phyloP scores from a whole-genome alignment of 2,888 invertebrate species.

The Xestia sexstrigata region DNA sequence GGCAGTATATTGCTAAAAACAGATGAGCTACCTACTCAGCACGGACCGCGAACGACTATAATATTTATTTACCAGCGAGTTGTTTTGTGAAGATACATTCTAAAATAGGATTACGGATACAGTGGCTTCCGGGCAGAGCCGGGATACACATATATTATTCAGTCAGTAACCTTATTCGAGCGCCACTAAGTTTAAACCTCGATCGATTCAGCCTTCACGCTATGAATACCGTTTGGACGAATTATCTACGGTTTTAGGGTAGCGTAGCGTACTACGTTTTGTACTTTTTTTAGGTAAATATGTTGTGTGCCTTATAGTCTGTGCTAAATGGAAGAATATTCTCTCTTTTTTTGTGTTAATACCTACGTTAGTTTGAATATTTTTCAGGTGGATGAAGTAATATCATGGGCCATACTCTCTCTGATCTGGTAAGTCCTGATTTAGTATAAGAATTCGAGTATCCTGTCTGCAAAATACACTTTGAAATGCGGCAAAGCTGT shows the following conservation, averaged over 20 bases:
- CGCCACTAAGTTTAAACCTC: conserved; percentile 81
- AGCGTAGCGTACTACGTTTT: not conserved
- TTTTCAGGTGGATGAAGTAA: not conserved
- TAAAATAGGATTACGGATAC: conserved; percentile 81
- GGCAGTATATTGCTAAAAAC: conserved; percentile 35
- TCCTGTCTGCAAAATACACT: not conserved
- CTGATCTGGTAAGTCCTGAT: not conserved
- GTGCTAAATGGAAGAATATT: not conserved
- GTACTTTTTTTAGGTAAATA: not conserved
- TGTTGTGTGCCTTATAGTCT: not conserved
- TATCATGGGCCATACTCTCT: not conserved
- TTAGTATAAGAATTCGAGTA: not conserved
- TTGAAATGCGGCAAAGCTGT: not conserved
- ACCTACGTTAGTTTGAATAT: not conserved
- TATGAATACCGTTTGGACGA: conserved; percentile 54
- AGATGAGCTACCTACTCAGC: conserved; percentile 50
- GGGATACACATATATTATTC: conserved; percentile 85
- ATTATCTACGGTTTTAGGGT: conserved; percentile 20
- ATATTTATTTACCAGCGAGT: conserved; percentile 73
- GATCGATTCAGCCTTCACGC: conserved; percentile 76
- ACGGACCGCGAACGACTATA: conserved; percentile 55
- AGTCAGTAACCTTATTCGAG: conserved; percentile 79
- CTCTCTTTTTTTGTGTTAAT: not conserved
- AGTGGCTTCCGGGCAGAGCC: conserved; percentile 78
- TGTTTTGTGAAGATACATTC: conserved; percentile 78